Evolutionary conservation across 2,888 invertebrate genomes (phyloP).

Genomic region (Frankliniella fusca): DNA sequence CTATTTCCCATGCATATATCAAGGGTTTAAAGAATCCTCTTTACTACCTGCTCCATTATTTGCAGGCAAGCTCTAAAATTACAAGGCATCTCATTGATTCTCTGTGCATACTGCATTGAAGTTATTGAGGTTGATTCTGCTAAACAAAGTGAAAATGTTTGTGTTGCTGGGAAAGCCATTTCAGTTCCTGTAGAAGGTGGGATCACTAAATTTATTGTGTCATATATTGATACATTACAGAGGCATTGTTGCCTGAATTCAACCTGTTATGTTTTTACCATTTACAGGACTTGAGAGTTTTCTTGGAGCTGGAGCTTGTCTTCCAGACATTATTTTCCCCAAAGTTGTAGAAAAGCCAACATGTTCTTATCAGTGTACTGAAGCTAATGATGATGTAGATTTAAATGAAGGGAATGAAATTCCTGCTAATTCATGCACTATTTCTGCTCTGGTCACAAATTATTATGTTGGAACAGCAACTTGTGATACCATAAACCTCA

Average conservation of each 20-base stretch:
- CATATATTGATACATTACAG: not conserved
- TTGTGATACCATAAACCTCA: not conserved
- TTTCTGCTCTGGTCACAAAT: not conserved
- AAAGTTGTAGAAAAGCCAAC: not conserved
- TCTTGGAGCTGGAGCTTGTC: not conserved
- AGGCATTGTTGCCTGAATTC: not conserved
- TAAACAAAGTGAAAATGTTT: not conserved
- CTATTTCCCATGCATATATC: not conserved
- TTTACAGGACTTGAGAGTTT: not conserved
- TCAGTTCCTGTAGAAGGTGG: not conserved
- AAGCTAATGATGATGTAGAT: not conserved
- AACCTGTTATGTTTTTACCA: not conserved
- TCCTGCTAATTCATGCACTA: not conserved
- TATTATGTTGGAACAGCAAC: not conserved
- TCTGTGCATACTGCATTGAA: conserved; percentile 3
- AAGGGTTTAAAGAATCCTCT: not conserved
- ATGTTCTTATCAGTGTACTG: not conserved
- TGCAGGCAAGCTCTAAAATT: not conserved
- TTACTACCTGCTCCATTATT: not conserved
- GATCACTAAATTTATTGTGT: not conserved
- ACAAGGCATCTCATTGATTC: not conserved
- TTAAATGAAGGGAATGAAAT: not conserved
- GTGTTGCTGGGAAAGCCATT: not conserved
- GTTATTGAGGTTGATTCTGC: not conserved
- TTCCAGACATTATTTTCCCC: not conserved